A percentile compares a stretch with the other conserved stretches of the same genome.
These are phyloP conservation scores for Bombus pascuorum DNA, from an alignment of 1,140 invertebrate genomes.

Conservation along the genomic window DNA sequence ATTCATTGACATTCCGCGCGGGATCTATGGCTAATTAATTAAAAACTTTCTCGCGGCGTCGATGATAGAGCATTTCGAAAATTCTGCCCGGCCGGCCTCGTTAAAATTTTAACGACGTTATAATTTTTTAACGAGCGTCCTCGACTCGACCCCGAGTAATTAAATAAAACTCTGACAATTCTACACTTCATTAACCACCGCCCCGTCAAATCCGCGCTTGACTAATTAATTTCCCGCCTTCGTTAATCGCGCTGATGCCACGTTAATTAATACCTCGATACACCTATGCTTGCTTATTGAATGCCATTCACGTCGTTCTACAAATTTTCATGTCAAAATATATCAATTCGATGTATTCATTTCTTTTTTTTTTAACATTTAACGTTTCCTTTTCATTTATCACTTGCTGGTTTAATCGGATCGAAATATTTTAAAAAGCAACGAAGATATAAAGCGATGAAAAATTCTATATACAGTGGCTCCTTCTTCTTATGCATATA, in stretches of 20 bases:
- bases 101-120: constrained; percentile 18
- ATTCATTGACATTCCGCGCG: not conserved
- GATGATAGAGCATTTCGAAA: constrained; percentile 7
- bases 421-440: no score
- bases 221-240: constrained; percentile 28
- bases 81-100: not conserved
- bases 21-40: constrained; percentile 18
- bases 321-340: not conserved
- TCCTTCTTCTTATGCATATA: no score
- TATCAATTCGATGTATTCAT: not conserved
- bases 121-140: constrained; percentile 22
- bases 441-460: no score
- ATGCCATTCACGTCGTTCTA: not conserved
- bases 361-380: not conserved
- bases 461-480: no score
- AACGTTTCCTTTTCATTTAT: no score
- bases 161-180: constrained; percentile 23
- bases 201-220: constrained; percentile 2
- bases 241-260: constrained; percentile 12
- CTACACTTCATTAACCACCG: constrained; percentile 25
- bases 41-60: not conserved
- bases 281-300: not conserved
- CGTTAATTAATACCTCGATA: constrained; percentile 11
- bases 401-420: no score
- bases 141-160: not conserved